phyloP scores from a whole-genome alignment of 2,888 invertebrate genomes.

The Thysanoteuthis rhombus region DNA sequence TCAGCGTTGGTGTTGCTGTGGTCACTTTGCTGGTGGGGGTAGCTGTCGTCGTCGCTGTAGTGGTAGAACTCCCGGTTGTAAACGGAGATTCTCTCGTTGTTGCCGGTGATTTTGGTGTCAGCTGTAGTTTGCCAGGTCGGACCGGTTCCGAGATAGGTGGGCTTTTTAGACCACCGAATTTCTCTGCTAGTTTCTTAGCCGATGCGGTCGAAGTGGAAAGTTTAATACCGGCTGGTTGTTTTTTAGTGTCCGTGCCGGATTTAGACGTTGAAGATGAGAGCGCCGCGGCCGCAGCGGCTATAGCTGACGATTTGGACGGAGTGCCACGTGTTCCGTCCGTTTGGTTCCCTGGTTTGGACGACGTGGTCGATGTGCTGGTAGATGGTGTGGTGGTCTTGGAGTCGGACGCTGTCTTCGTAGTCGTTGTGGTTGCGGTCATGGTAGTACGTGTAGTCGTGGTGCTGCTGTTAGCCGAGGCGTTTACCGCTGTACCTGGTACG shows the following conservation, averaged over 20 bases:
- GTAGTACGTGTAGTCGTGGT: neutral
- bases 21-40: neutral
- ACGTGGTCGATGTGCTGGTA: neutral
- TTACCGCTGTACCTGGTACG: slow-evolving; percentile 26
- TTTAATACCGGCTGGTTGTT: neutral
- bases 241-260: neutral
- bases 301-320: neutral
- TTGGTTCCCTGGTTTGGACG: neutral
- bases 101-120: neutral
- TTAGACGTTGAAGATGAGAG: neutral
- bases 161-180: neutral
- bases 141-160: neutral
- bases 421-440: neutral
- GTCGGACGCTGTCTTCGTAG: slow-evolving; percentile 31
- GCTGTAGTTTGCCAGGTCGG: neutral
- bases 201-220: neutral
- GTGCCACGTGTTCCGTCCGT: neutral
- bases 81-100: neutral
- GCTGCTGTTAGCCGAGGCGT: slow-evolving; percentile 14
- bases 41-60: neutral
- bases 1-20: slow-evolving; percentile 21
- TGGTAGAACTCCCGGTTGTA: neutral
- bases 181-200: slow-evolving; percentile 20
- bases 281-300: neutral
- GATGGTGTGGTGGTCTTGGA: neutral